phyloP scores from a whole-genome alignment of 2,797 vertebrate species.

The Valencia hispanica region DNA sequence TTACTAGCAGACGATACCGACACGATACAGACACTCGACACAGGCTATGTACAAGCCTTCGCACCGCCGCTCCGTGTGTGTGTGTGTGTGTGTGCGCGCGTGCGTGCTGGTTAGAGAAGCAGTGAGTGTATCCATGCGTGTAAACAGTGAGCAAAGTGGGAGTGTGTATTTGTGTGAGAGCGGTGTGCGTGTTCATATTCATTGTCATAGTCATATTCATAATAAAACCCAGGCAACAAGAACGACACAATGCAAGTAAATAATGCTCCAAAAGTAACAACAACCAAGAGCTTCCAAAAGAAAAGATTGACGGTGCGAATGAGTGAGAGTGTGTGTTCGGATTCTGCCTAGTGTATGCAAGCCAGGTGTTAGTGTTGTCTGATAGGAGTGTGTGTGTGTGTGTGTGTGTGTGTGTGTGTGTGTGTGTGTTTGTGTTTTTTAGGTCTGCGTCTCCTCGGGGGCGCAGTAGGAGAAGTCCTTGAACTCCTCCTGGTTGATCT shows the following conservation, averaged over 20 bases:
- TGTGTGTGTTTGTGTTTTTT: constrained; percentile 51
- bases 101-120: constrained; percentile 34
- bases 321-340: constrained; percentile 50
- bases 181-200: constrained; percentile 54
- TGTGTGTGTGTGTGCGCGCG: constrained; percentile 45
- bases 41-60: constrained; percentile 76
- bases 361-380: constrained; percentile 32
- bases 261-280: constrained; percentile 74
- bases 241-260: constrained; percentile 78
- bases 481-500: constrained; percentile 99
- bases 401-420: constrained; percentile 24
- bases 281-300: constrained; percentile 75
- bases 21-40: constrained; percentile 78
- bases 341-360: constrained; percentile 39
- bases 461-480: constrained; percentile 98
- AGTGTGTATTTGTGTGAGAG: constrained; percentile 27
- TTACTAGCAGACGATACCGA: constrained; percentile 73
- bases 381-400: constrained; percentile 15
- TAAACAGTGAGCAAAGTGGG: constrained; percentile 15
- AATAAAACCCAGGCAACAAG: constrained; percentile 77
- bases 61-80: constrained; percentile 58
- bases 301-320: constrained; percentile 54
- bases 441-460: constrained; percentile 91
- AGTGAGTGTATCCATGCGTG: constrained; percentile 16
- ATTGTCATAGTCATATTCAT: constrained; percentile 66